Evolutionary conservation across 1,140 invertebrate species (phyloP).

Genomic region (Pteromalus puparum): DNA sequence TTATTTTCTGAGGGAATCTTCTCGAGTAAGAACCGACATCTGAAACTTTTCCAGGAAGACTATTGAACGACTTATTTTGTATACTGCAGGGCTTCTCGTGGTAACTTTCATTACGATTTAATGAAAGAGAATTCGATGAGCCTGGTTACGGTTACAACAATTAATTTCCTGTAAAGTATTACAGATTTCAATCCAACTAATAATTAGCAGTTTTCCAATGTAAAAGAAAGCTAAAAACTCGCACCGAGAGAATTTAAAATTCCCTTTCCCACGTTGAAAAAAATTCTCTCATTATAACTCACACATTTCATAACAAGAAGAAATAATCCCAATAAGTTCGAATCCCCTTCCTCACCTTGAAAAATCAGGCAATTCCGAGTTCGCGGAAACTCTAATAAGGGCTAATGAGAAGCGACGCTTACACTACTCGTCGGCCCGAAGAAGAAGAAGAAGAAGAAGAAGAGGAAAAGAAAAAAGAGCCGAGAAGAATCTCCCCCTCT

Average conservation of each 20-base stretch:
- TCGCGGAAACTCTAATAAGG: conserved; percentile 34
- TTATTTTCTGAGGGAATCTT: neutral
- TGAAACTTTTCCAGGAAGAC: neutral
- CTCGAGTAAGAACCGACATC: neutral
- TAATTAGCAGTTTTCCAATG: no score
- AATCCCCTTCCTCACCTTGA: neutral
- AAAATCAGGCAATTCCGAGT: conserved; percentile 25
- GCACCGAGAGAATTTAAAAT: neutral
- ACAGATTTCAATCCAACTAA: no score
- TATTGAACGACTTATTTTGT: neutral
- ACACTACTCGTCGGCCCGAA: neutral
- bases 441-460: neutral
- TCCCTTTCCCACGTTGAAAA: neutral
- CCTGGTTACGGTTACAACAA: no score
- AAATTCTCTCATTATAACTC: neutral
- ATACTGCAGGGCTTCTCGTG: no score
- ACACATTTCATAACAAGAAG: neutral
- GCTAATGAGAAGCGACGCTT: conserved; percentile 45
- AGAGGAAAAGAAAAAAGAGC: neutral
- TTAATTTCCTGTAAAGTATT: no score
- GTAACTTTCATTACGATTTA: no score
- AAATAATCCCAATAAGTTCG: neutral
- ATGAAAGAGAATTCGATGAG: no score
- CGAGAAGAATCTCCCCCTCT: neutral
- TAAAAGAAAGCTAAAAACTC: no score